Base-by-base conservation (phyloP, 2,888 invertebrate genomes). In the Ceriagrion tenellum region DNA sequence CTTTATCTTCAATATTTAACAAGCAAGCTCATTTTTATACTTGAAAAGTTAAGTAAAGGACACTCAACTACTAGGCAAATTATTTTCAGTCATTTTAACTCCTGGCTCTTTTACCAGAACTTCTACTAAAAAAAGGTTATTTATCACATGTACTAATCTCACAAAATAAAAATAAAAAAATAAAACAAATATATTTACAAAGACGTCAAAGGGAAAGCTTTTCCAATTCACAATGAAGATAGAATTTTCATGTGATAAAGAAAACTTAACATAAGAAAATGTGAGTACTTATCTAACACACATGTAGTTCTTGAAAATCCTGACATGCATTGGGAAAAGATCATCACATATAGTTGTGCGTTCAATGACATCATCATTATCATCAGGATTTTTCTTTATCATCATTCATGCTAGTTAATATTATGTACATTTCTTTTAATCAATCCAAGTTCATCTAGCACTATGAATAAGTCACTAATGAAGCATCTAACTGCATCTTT, bases 401-500 rank as follows among this genome's bases (percentile, higher is more conserved):
- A 63, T 26, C 69, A 69, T 93, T 47, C 93, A 93, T 93, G 93
- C 93, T 93, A 93, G 35, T 93, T 93, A 20, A 16, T 20, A 74
- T 59, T 93, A 81, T 81, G 13, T 35, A 35, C 35, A 35, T 81
- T 81, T 81, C 30, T 81, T 35, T 59, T 10, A 20, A 81, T 35
- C 30, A 4, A 81, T 35, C 81, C 81, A 35, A 40, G 18, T 47
- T 93, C 26, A 47, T 93, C 93, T 93, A 93, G 93, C 69, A 40
- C 93, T 93, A 93, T 74, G 26, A 2, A 69, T 20, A 47, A 93
- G 23, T 93, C 69, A 69, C 93, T 93, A 93, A 26, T 47, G 47
- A 93, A 93, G 93, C 93, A 93, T 93, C 93, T 93, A 93, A 55
- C 47, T 47, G 40, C 40, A 69, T 23, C 40, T 69, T 40, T 93